phyloP scores from a whole-genome alignment of 2,797 vertebrate genomes.

The Oreonectes daqikongensis region DNA sequence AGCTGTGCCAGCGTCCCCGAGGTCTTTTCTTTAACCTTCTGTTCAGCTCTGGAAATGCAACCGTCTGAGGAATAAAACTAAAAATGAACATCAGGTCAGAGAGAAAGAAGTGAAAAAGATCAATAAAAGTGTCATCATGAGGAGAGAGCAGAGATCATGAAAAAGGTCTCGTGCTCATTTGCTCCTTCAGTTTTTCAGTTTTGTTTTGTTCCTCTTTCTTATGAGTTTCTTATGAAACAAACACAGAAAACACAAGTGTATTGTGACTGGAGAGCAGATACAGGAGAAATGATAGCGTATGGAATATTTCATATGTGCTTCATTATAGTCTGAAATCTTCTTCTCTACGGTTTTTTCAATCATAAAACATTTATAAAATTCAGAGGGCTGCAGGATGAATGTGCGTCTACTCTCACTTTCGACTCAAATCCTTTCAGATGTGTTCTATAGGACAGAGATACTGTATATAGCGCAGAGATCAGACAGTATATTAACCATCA shows the following conservation, averaged over 20 bases:
- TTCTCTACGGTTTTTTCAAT: slow-evolving; percentile 39
- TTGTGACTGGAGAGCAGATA: not conserved
- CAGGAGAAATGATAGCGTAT: not conserved
- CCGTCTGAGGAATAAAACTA: not conserved
- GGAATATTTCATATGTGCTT: slow-evolving; percentile 39
- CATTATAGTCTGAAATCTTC: slow-evolving; percentile 25
- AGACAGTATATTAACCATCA: slow-evolving; percentile 34
- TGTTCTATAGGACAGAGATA: slow-evolving; percentile 12
- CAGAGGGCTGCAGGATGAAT: slow-evolving; percentile 9
- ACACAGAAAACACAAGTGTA: not conserved
- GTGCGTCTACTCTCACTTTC: slow-evolving; percentile 15
- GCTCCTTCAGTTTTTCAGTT: not conserved
- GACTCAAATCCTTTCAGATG: slow-evolving; percentile 20
- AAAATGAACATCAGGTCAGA: not conserved
- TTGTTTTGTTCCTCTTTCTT: not conserved
- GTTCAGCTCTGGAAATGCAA: slow-evolving; percentile 2
- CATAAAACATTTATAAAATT: slow-evolving; percentile 42
- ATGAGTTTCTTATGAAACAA: not conserved
- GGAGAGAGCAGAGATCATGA: not conserved
- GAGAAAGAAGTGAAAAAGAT: not conserved
- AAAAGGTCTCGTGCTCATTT: too few relatives aligned
- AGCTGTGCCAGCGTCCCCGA: slow-evolving; percentile 53
- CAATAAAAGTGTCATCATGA: too few relatives aligned
- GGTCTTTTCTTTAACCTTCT: slow-evolving; percentile 61
- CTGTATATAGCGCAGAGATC: too few relatives aligned